Percentiles rank a stretch among this genome's conserved stretches.
These are phyloP conservation scores for Parthenolecanium corni DNA, from an alignment of 2,888 invertebrate species.

Conservation along the genomic window DNA sequence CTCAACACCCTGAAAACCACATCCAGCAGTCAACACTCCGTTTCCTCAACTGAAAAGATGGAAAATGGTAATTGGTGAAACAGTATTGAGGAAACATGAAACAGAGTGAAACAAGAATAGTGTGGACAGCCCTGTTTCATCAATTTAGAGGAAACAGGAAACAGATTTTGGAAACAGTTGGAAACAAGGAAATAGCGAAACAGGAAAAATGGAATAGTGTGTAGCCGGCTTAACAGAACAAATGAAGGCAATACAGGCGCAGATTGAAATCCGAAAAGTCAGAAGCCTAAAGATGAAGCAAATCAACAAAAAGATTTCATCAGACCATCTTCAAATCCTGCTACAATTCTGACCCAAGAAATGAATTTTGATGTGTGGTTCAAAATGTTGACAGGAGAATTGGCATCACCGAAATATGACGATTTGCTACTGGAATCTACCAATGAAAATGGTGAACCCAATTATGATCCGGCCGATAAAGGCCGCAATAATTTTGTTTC, in stretches of 20 bases:
- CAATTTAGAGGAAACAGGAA: too few species aligned
- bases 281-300: background rate
- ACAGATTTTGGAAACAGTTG: too few species aligned
- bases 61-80: too few species aligned
- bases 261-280: background rate
- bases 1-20: too few species aligned
- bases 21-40: too few species aligned
- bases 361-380: slow-evolving; percentile 1
- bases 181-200: too few species aligned
- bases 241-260: background rate
- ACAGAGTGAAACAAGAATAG: too few species aligned
- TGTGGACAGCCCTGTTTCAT: too few species aligned
- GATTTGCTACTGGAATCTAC: background rate
- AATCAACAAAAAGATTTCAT: background rate
- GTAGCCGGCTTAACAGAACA: background rate
- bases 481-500: background rate
- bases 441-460: background rate
- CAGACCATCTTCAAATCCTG: background rate
- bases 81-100: too few species aligned
- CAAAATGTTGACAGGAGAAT: background rate
- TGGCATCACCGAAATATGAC: background rate
- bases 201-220: too few species aligned
- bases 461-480: slow-evolving; percentile 2
- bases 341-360: background rate
- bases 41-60: too few species aligned